Evolutionary conservation across 2,797 vertebrate genomes (phyloP).

Genomic region (Sciurus vulgaris): DNA sequence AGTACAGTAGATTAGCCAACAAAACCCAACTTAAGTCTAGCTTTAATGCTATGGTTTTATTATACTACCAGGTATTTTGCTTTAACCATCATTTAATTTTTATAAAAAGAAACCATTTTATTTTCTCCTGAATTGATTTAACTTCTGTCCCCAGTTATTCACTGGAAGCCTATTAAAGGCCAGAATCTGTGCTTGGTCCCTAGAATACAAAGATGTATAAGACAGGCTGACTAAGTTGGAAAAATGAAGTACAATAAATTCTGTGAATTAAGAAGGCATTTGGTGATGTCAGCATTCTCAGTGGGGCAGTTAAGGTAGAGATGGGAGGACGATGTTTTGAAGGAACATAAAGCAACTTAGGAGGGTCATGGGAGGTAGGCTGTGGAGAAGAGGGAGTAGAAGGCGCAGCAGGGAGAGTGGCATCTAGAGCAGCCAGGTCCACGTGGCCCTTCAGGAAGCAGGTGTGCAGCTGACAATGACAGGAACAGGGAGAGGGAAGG

Average conservation of each 20-base stretch:
- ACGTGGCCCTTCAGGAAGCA: background rate
- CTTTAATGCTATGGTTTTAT: background rate
- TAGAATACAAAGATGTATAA: background rate
- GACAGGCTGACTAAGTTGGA: background rate
- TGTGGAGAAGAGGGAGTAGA: background rate
- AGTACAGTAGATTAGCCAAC: constrained; percentile 34
- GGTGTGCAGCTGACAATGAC: too few species aligned
- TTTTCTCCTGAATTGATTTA: background rate
- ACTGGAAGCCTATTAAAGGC: background rate
- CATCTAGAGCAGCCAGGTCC: background rate
- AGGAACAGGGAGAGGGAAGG: background rate
- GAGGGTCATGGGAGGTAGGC: background rate
- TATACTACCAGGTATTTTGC: background rate
- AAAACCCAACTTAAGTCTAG: constrained; percentile 25
- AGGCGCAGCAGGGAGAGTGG: rapidly evolving
- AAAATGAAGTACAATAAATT: background rate
- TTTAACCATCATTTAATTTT: constrained; percentile 38
- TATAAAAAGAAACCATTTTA: background rate
- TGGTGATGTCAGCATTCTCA: background rate
- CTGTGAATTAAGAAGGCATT: background rate
- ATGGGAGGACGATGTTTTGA: background rate
- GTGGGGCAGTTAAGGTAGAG: background rate
- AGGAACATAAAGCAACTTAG: background rate
- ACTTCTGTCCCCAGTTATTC: background rate
- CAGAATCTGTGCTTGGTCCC: background rate